These are phyloP conservation scores for Clarias magur DNA, from an alignment of 2,113 vertebrate genomes.

Conservation along the genomic window DNA sequence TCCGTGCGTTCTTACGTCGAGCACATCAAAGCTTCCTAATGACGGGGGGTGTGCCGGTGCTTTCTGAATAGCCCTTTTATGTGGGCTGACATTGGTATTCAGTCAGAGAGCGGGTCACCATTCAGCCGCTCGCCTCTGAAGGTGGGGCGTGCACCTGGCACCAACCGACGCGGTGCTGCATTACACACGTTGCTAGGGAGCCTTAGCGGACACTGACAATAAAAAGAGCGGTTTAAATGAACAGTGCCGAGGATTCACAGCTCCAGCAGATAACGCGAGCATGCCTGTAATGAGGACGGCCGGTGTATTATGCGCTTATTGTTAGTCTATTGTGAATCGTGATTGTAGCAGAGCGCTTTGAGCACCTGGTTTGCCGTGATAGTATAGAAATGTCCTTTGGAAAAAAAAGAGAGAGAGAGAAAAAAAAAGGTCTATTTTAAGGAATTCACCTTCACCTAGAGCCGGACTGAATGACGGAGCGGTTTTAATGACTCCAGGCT, in stretches of 20 bases:
- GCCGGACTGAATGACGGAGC: slow-evolving; percentile 52
- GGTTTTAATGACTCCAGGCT: slow-evolving; percentile 38
- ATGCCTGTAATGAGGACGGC: slow-evolving; percentile 25
- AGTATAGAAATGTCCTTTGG: slow-evolving; percentile 27
- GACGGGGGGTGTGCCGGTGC: slow-evolving; percentile 47
- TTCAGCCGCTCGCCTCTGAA: slow-evolving; percentile 46
- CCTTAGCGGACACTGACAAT: slow-evolving; percentile 40
- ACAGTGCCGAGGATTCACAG: slow-evolving; percentile 24
- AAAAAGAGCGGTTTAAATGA: slow-evolving; percentile 34
- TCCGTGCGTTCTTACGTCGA: slow-evolving; percentile 25
- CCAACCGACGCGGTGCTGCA: slow-evolving; percentile 49
- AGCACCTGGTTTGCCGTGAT: slow-evolving; percentile 22
- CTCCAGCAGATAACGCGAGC: slow-evolving; percentile 14
- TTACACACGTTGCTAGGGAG: slow-evolving; percentile 55
- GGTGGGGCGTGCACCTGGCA: slow-evolving; percentile 52
- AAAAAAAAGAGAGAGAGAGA: too few relatives aligned
- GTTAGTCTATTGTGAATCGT: slow-evolving; percentile 23
- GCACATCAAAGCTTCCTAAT: slow-evolving; percentile 55
- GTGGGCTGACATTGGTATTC: slow-evolving; percentile 56
- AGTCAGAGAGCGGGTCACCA: slow-evolving; percentile 47
- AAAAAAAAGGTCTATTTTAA: neutral
- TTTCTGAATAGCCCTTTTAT: slow-evolving; percentile 58
- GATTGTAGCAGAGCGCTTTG: slow-evolving; percentile 35
- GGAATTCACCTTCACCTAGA: slow-evolving; percentile 44
- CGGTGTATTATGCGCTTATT: slow-evolving; percentile 38